phyloP scores from a whole-genome alignment of 1,140 invertebrate genomes.

The Goniozus legneri region DNA sequence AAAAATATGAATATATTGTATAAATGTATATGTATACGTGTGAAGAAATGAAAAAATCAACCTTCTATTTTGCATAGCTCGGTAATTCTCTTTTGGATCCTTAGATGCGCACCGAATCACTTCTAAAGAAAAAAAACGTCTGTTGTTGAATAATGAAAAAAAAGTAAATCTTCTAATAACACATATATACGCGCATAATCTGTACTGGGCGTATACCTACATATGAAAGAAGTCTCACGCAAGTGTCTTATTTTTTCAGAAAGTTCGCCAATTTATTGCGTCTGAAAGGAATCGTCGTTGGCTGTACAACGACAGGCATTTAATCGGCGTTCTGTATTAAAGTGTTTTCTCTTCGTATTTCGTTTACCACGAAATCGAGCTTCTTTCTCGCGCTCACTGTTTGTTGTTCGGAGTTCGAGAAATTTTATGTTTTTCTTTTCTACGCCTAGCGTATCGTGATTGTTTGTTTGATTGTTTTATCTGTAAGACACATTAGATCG shows the following conservation, averaged over 20 bases:
- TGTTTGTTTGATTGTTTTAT: no score
- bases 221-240: slow-evolving; percentile 41
- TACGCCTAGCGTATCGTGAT: no score
- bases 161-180: slow-evolving; percentile 23
- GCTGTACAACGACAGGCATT: no score
- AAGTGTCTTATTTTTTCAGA: slow-evolving; percentile 43
- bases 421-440: no score
- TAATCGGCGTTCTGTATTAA: no score
- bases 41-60: slow-evolving; percentile 43
- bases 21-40: slow-evolving; percentile 38
- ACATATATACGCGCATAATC: slow-evolving; percentile 22
- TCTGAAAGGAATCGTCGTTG: not conserved
- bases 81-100: slow-evolving; percentile 49
- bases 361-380: no score
- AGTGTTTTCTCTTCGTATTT: no score
- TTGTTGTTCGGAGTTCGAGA: no score
- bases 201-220: slow-evolving; percentile 23
- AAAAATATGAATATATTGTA: slow-evolving; percentile 31
- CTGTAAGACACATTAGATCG: no score
- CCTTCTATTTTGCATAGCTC: slow-evolving; percentile 55
- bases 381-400: no score
- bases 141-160: slow-evolving; percentile 34
- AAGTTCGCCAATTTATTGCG: slow-evolving; percentile 25
- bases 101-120: slow-evolving; percentile 50
- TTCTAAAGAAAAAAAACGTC: slow-evolving; percentile 36